Evolutionary conservation across 2,888 invertebrate genomes (phyloP), one percentile per base, ranked within the genome.

Genomic region (Odontomyia ornata): DNA sequence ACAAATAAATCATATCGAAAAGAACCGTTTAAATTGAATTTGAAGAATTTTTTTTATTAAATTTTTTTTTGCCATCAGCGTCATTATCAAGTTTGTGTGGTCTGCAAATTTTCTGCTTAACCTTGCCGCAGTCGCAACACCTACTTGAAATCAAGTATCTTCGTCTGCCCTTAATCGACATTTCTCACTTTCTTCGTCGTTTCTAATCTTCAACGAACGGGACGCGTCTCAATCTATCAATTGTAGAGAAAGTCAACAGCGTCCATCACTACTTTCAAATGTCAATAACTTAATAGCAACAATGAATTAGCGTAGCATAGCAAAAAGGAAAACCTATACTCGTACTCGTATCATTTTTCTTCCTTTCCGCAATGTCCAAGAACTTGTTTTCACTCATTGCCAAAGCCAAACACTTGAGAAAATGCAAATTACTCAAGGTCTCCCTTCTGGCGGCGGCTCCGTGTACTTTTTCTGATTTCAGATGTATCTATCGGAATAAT

Each of bases 351-450:
- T 15, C 52, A 52, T 52, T 4, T 52, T 36, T 36, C 36, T 36
- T 36, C 9, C 13, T 15, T 52, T 52, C 52, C 3, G n/a, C 52
- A 52, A n/a, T 9, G 52, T 9, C 15, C 18, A 52, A 52, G 52
- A 52, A 52, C 52, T 9, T 52, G 52, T 52, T 52, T 52, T n/a
- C 18, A 15, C 36, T 36, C 9, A 36, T 9, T 36, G 15, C 18
- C 52, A 4, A 4, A 52, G 3, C n/a, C 18, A 52, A 52, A 52
- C 15, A 18, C n/a, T 52, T 13, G 15, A n/a, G 3, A 52, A 15
- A 52, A 52, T 52, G 52, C 52, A 52, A 52, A 52, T 13, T 52
- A 52, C 7, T 18, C 52, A 52, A 52, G 52, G 52, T 52, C 52
- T 18, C 18, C 52, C 18, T 15, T 52, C 43, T 43, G 5, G 43